These are phyloP conservation scores for Carcharodon carcharias DNA, from an alignment of 2,797 vertebrate species.

Conservation along the genomic window DNA sequence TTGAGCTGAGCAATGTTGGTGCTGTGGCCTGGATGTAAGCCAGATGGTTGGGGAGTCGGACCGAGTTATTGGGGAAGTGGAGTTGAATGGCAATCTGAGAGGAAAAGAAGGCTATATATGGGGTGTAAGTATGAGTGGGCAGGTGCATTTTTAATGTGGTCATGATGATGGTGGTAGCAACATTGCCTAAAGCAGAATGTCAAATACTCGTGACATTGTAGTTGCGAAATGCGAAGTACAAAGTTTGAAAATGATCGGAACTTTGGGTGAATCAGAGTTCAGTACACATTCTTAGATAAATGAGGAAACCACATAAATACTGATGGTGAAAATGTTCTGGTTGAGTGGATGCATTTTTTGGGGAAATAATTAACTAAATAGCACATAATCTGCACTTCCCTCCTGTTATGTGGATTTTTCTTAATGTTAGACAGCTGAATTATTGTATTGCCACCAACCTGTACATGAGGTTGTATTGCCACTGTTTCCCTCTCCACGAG, in stretches of 20 bases:
- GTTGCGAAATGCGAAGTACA: neutral
- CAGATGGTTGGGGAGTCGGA: neutral
- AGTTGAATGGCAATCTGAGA: neutral
- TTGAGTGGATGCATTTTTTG: neutral
- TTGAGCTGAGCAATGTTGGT: neutral
- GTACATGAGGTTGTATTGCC: neutral
- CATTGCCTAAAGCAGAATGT: neutral
- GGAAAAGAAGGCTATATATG: neutral
- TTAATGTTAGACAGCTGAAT: neutral
- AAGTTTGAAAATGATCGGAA: neutral
- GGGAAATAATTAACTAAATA: neutral
- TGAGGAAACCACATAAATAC: neutral
- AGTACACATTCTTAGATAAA: neutral
- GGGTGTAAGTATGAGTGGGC: too few relatives aligned
- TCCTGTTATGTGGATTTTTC: neutral
- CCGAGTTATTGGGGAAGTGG: neutral
- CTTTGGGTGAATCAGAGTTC: neutral
- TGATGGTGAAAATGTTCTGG: neutral
- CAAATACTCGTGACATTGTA: neutral
- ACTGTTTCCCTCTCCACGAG: neutral
- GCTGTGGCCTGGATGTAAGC: neutral
- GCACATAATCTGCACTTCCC: neutral
- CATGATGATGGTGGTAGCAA: neutral
- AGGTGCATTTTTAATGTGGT: neutral
- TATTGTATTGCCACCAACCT: neutral